phyloP scores from a whole-genome alignment of 1,140 invertebrate genomes.

The Caenorhabditis latens region DNA sequence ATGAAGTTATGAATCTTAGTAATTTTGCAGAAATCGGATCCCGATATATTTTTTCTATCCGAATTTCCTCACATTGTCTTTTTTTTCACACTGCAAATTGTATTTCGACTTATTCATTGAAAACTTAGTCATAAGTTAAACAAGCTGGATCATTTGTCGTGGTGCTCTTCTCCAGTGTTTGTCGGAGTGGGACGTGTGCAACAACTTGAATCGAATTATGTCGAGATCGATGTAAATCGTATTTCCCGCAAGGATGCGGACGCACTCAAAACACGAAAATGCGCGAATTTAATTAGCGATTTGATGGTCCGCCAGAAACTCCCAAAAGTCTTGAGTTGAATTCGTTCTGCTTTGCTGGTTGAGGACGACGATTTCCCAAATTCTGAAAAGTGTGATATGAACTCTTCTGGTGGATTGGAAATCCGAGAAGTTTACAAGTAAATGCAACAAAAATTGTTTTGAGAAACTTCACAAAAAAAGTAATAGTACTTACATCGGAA shows the following conservation, averaged over 20 bases:
- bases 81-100: too few species aligned
- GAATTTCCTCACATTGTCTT: too few species aligned
- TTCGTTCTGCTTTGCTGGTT: not conserved
- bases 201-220: constrained; percentile 43
- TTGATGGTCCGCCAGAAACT: constrained; percentile 50
- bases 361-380: not conserved
- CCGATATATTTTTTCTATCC: too few species aligned
- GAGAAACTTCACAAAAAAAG: too few species aligned
- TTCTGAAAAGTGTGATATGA: not conserved
- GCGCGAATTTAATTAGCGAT: constrained; percentile 48
- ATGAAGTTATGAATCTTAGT: too few species aligned
- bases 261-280: constrained; percentile 56
- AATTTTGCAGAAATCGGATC: too few species aligned
- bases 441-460: too few species aligned
- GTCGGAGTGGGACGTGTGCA: constrained; percentile 32
- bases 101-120: too few species aligned
- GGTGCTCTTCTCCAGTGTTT: constrained; percentile 45
- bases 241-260: constrained; percentile 52
- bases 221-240: constrained; percentile 56
- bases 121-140: not conserved
- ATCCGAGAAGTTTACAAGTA: too few species aligned
- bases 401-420: too few species aligned
- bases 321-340: not conserved
- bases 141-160: not conserved
- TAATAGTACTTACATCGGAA: too few species aligned